Base-by-base conservation (phyloP, 23 tunicate genomes). In the Ascidia mentula region DNA sequence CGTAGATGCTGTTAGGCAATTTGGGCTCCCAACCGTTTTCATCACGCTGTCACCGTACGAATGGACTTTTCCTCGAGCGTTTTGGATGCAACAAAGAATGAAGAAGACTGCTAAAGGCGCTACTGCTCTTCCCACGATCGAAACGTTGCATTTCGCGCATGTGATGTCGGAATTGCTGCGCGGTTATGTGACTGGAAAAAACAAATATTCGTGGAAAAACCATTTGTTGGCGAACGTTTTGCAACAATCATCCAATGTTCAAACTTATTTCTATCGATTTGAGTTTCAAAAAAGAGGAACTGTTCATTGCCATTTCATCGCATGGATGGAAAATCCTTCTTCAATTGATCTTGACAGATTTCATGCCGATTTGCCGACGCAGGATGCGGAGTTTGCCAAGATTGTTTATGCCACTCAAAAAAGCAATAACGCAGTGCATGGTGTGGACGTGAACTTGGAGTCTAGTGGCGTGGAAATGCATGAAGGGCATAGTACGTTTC, bases 281-380 rank as follows among this genome's bases (percentile, higher is more conserved):
- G 72, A 69, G 20, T 69, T 69, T 69, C 72, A 69, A 69, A 17
- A 69, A 69, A 26, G 33, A 3, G 74, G 74, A 71, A 71, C 39
- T 6, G 4, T 71, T 3, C 74, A 71, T 18, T 35, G 30, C 12
- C 74, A 71, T 31, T 71, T 34, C 5, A 71, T 71, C 32, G 38
- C 74, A 3, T 71, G 74, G 74, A 28, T 71, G 32, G 30, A 71
- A n/a, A 20, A 69, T 28, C 22, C 28, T 20, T 20, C 7, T 26
- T 20, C 22, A 9, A 53, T 53, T 1, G 65, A 53, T 9, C 1
- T 53, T 26, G 13, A 26, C 28, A 26, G 65, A 6, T 20, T 53
- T 1, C 4, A 9, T 5, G 7, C 65, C 22, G 1, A 26, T 28
- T 1, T 53, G 1, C 22, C 12, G 4, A 9, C 65, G 24, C 22